Evolutionary conservation across 2,888 invertebrate genomes (phyloP).

Genomic region (Pterobdella sp.): DNA sequence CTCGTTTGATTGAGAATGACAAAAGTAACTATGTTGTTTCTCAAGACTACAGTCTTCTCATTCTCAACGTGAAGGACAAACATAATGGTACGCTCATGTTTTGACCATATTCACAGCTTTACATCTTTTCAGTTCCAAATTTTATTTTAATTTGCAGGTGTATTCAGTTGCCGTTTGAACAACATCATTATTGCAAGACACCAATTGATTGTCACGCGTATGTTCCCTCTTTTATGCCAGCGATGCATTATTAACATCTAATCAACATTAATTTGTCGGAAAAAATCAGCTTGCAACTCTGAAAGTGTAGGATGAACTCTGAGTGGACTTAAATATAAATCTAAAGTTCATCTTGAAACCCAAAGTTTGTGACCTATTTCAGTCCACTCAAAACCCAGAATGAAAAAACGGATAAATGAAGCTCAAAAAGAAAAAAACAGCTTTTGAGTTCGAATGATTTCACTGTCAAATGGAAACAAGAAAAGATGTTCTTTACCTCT

Average conservation of each 20-base stretch:
- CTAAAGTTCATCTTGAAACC: no score
- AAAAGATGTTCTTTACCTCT: no score
- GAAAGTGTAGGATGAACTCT: not conserved
- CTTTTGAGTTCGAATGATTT: no score
- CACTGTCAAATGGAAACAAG: no score
- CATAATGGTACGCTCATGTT: conserved; percentile 27
- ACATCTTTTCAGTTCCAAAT: not conserved
- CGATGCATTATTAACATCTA: not conserved
- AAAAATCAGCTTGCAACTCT: not conserved
- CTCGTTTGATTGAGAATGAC: conserved; percentile 28
- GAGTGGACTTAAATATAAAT: no score
- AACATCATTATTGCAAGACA: conserved; percentile 31
- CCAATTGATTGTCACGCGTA: conserved; percentile 28
- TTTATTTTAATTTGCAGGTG: conserved; percentile 10
- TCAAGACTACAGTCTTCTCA: conserved; percentile 27
- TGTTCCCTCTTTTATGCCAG: not conserved
- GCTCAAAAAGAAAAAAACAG: not conserved
- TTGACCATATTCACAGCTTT: not conserved
- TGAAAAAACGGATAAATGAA: not conserved
- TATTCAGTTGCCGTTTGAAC: conserved; percentile 31
- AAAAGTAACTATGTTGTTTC: conserved; percentile 26
- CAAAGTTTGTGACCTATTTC: no score
- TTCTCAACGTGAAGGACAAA: conserved; percentile 18
- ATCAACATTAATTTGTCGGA: not conserved
- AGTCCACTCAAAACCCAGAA: no score